These are phyloP conservation scores for Sinosuthora webbiana DNA, from an alignment of 2,113 vertebrate genomes.

Conservation along the genomic window DNA sequence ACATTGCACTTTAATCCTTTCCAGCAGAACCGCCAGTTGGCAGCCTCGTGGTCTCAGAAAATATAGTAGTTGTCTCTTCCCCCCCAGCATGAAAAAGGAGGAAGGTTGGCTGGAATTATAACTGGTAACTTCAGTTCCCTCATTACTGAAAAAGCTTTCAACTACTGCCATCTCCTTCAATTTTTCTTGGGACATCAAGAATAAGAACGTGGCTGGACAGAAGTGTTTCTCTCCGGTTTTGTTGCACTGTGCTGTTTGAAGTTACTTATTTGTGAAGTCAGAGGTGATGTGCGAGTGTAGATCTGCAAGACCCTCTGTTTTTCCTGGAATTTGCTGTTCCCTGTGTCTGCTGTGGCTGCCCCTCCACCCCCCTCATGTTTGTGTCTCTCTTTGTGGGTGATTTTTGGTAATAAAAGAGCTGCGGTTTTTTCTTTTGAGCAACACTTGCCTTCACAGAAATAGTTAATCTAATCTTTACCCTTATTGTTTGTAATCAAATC, in stretches of 20 bases:
- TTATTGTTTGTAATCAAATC: background rate
- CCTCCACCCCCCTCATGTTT: background rate
- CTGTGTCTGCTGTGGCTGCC: background rate
- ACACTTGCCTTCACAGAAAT: background rate
- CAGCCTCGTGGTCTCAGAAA: slow-evolving; percentile 29
- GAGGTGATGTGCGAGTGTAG: background rate
- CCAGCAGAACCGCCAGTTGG: slow-evolving; percentile 51
- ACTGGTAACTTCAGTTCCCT: slow-evolving; percentile 52
- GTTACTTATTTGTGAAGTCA: background rate
- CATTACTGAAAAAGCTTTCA: slow-evolving; percentile 49
- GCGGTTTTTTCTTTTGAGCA: background rate
- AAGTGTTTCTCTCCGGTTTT: background rate
- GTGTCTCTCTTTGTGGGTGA: background rate
- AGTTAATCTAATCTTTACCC: background rate
- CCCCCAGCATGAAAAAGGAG: slow-evolving; percentile 9
- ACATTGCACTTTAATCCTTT: slow-evolving; percentile 33
- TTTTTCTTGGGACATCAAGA: slow-evolving; percentile 16
- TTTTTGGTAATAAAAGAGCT: background rate
- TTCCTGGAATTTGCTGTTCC: background rate
- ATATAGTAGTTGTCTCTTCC: slow-evolving; percentile 19
- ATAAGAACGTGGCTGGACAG: background rate
- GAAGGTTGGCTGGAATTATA: slow-evolving; percentile 21
- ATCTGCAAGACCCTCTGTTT: background rate
- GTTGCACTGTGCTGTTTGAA: background rate
- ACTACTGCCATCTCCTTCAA: slow-evolving; percentile 24